Evolutionary conservation across 92 coral and sea anemone species (phyloP), one percentile per base, ranked within the genome.

Genomic region (Nematostella vectensis): DNA sequence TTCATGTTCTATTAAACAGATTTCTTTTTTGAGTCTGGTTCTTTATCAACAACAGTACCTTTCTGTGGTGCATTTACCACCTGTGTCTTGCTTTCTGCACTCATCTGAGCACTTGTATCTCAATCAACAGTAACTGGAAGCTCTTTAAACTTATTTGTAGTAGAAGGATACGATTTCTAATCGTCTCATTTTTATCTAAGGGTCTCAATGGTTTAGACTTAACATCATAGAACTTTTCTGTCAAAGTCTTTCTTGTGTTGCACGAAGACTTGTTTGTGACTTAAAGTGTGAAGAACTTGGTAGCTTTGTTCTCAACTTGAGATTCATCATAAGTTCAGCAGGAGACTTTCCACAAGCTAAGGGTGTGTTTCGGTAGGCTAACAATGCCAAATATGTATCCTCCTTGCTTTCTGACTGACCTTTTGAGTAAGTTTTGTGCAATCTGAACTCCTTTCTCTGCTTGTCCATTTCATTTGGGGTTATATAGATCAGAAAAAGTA

Each of bases 271-370:
- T 33, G 40, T 33, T 33, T 33, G 40, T 15, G 15, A 33, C 40
- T 33, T 33, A 33, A 6, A 33, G 15, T 15, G 40, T 33, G 40
- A 6, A 33, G 40, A 6, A 33, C 40, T 33, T 33, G 15, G 40
- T 33, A 33, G 40, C 40, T 33, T 45, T 45, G 51, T 45, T 45
- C 51, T 45, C 23, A 45, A 19, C 51, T 19, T 45, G 4, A 11
- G 51, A 19, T 19, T 45, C 21, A 45, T 45, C 23, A 45, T 11
- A 4, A 19, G 18, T 45, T 45, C 18, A 10, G 51, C 51, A 11
- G 51, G 51, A 22, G 18, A 10, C 4, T 10, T 19, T 45, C 51
- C 51, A 33, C 51, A 10, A 11, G 51, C 12, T 45, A 45, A 10
- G 23, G 51, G 51, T 17, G 51, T 45, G 51, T 45, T 45, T 11